Conservation (phyloP, 1,140 invertebrate species). For the Palaemon carinicauda region DNA sequence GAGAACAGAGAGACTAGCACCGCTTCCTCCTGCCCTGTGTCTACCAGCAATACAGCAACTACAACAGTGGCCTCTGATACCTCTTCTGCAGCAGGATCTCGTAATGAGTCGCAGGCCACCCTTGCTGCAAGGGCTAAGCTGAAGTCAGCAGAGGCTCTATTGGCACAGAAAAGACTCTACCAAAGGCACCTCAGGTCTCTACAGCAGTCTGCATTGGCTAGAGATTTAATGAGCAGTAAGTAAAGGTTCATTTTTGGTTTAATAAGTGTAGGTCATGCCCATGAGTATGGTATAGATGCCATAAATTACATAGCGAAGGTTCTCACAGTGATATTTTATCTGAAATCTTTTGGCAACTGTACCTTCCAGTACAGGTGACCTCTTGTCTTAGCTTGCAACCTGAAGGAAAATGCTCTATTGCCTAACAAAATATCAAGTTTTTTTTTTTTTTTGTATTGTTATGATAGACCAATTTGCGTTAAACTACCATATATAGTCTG, state of each 20-base stretch:
- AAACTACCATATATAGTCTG: too few species aligned
- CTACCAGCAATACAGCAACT: background rate
- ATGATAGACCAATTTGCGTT: too few species aligned
- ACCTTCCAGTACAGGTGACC: too few species aligned
- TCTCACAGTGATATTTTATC: background rate
- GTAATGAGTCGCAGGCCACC: constrained; percentile 25
- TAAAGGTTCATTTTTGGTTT: background rate
- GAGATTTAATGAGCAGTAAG: constrained; percentile 50
- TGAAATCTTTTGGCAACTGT: too few species aligned
- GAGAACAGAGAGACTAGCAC: background rate
- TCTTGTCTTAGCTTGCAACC: too few species aligned
- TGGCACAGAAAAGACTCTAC: constrained; percentile 48
- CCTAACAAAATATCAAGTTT: too few species aligned
- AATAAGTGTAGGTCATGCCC: too few species aligned
- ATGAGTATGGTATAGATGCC: background rate
- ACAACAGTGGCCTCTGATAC: background rate
- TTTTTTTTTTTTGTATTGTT: too few species aligned
- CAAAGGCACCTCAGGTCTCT: constrained; percentile 37
- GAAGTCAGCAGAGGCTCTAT: constrained; percentile 37
- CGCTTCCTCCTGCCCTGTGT: background rate
- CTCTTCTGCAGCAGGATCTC: background rate
- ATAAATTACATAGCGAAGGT: background rate
- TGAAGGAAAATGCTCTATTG: too few species aligned
- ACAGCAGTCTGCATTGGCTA: constrained; percentile 37
- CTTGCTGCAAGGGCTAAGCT: constrained; percentile 40